phyloP scores from a whole-genome alignment of 2,888 invertebrate species.

The Trilocha varians region DNA sequence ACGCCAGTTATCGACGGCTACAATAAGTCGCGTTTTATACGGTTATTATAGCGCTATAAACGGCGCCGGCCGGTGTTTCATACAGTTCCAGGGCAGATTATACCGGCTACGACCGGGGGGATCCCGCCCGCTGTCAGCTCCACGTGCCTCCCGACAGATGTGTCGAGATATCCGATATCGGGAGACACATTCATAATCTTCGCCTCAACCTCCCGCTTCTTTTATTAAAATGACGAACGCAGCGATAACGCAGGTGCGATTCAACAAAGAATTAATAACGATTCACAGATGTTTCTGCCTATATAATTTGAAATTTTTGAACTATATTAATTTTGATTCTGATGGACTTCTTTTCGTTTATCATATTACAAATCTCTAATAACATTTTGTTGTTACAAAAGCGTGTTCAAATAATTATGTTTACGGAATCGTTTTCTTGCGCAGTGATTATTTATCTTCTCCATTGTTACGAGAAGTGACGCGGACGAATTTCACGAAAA shows the following conservation, averaged over 20 bases:
- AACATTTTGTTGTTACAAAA: constrained; percentile 64
- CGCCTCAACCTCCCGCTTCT: constrained; percentile 57
- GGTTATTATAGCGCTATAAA: constrained; percentile 73
- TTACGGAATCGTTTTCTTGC: constrained; percentile 71
- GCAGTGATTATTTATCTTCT: constrained; percentile 68
- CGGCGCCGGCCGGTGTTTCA: constrained; percentile 71
- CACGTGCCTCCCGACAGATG: constrained; percentile 68
- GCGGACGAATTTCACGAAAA: constrained; percentile 70
- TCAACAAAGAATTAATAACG: constrained; percentile 48
- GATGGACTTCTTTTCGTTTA: background rate
- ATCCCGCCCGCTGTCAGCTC: constrained; percentile 56
- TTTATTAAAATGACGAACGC: constrained; percentile 62
- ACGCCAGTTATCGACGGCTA: constrained; percentile 68
- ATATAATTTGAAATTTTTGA: background rate
- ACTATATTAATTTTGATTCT: constrained; percentile 2
- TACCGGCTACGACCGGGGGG: constrained; percentile 50
- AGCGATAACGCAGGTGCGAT: constrained; percentile 50
- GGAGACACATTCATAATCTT: constrained; percentile 72
- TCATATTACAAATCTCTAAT: too few species aligned
- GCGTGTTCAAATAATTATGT: constrained; percentile 71
- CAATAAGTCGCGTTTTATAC: constrained; percentile 73
- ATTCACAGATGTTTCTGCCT: constrained; percentile 22
- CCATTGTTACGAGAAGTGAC: constrained; percentile 68
- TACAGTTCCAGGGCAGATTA: constrained; percentile 68
- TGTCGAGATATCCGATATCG: constrained; percentile 71